Evolutionary conservation across 2,113 vertebrate species (phyloP).

Genomic region (Oreocharis arfaki): DNA sequence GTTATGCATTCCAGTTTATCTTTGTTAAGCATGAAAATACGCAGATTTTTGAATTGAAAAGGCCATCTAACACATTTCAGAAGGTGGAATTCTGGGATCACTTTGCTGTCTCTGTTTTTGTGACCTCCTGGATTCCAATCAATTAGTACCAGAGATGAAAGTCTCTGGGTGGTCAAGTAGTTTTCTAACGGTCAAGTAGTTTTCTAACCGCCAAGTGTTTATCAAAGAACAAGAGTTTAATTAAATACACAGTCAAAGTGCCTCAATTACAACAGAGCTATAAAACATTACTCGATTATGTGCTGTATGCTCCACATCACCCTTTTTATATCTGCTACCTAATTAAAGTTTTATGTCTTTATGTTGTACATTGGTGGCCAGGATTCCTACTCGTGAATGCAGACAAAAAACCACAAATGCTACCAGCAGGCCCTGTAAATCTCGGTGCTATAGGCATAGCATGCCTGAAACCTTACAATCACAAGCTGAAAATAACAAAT

Average conservation of each 20-base stretch:
- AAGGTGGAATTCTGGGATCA: neutral
- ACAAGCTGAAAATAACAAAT: neutral
- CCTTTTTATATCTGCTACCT: neutral
- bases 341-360: neutral
- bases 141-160: conserved; percentile 26
- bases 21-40: neutral
- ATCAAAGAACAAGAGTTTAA: conserved; percentile 15
- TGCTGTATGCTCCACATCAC: neutral
- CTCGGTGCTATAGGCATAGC: neutral
- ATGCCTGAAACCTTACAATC: neutral
- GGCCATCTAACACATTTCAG: neutral
- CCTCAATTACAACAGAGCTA: neutral
- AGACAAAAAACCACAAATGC: neutral
- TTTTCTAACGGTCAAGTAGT: neutral
- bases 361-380: neutral
- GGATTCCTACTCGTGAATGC: neutral
- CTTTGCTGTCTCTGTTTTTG: neutral
- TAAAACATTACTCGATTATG: neutral
- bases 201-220: neutral
- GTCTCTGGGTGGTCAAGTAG: neutral
- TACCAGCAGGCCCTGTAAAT: neutral
- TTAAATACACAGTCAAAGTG: conserved; percentile 16
- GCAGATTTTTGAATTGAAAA: neutral
- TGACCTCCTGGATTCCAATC: neutral
- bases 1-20: neutral